These are phyloP conservation scores for Sebastiscus albofasciatus DNA, from an alignment of 2,797 vertebrate species.

Conservation along the genomic window DNA sequence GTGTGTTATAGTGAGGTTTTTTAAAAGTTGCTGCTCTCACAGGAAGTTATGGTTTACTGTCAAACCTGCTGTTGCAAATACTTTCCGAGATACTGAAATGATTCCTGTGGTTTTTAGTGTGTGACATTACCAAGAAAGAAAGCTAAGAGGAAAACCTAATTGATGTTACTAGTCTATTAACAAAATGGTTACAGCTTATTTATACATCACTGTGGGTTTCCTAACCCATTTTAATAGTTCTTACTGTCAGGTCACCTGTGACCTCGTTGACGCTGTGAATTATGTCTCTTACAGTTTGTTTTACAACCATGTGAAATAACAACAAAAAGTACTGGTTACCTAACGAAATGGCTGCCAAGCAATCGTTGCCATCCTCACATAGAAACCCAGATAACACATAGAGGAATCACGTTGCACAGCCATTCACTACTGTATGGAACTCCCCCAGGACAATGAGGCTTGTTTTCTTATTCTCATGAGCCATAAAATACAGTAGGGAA, in stretches of 20 bases:
- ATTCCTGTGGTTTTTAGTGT: neutral
- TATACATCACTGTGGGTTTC: neutral
- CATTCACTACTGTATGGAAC: constrained; percentile 3
- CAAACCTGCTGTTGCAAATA: constrained; percentile 13
- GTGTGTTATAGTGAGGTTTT: neutral
- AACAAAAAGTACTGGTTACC: neutral
- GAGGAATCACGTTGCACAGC: constrained; percentile 32
- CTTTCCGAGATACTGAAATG: neutral
- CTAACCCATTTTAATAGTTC: neutral
- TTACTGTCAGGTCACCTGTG: neutral
- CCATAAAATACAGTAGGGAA: constrained; percentile 1
- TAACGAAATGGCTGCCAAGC: constrained; percentile 35
- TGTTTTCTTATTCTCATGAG: constrained; percentile 37
- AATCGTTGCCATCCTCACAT: constrained; percentile 42
- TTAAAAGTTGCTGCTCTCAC: constrained; percentile 6
- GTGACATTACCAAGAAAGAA: neutral
- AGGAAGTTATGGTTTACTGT: constrained; percentile 35
- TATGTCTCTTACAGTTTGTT: neutral
- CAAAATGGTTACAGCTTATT: neutral
- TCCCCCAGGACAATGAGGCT: constrained; percentile 25
- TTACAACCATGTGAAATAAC: neutral
- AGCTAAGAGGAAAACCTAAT: neutral
- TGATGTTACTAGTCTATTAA: neutral
- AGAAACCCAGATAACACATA: constrained; percentile 30
- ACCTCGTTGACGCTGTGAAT: neutral